Evolutionary conservation across 2,888 invertebrate species (phyloP).

Genomic region (Eupithecia inturbata): DNA sequence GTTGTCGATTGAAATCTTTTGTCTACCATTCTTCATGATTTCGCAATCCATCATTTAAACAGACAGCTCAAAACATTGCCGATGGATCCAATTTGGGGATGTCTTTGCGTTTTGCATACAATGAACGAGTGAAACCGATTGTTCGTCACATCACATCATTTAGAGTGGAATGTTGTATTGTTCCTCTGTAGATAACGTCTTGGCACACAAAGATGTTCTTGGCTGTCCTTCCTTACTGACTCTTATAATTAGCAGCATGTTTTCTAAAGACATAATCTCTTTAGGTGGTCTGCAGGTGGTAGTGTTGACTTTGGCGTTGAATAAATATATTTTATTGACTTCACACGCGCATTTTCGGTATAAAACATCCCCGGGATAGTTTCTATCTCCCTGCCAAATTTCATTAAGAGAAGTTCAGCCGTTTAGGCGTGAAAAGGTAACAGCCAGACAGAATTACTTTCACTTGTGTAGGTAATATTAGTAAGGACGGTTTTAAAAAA

Average conservation of each 20-base stretch:
- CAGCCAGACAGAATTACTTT: too few species aligned
- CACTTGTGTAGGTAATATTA: too few species aligned
- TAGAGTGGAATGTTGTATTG: conserved; percentile 26
- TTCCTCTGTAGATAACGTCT: conserved; percentile 18
- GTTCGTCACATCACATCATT: conserved; percentile 24
- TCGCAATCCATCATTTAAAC: conserved; percentile 21
- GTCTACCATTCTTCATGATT: background rate
- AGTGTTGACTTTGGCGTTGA: too few species aligned
- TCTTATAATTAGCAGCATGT: background rate
- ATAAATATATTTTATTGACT: too few species aligned
- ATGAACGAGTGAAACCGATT: conserved; percentile 22
- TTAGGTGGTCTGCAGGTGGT: too few species aligned
- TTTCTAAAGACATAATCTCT: background rate
- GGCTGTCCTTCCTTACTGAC: background rate
- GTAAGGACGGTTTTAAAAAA: too few species aligned
- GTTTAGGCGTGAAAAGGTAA: too few species aligned
- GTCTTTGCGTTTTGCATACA: conserved; percentile 35
- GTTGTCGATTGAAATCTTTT: background rate
- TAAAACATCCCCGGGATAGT: too few species aligned
- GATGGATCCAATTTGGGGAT: conserved; percentile 31
- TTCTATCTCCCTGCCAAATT: too few species aligned
- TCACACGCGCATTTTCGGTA: too few species aligned
- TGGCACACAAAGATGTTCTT: conserved; percentile 15
- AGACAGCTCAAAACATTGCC: conserved; percentile 4
- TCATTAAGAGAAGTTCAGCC: too few species aligned